phyloP scores from a whole-genome alignment of 2,888 invertebrate genomes.

The Xanthorhoe spadicearia region DNA sequence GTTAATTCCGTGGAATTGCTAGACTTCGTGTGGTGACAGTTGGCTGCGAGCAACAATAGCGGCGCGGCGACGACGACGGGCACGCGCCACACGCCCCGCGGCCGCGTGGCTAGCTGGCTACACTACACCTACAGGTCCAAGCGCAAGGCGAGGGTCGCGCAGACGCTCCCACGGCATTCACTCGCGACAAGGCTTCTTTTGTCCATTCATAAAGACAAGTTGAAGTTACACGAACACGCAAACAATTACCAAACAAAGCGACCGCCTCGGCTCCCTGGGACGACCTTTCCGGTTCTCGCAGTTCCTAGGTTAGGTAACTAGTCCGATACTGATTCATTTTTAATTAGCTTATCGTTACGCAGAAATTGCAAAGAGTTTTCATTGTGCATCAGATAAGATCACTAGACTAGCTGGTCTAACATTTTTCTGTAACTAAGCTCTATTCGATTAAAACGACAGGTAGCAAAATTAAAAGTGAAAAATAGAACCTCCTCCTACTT shows the following conservation, averaged over 20 bases:
- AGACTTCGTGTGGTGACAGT: not conserved
- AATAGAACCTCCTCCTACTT: too few relatives aligned
- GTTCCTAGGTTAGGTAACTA: not conserved
- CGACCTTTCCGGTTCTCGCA: not conserved
- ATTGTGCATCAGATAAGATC: too few relatives aligned
- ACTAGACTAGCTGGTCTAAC: too few relatives aligned
- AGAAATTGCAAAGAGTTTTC: not conserved
- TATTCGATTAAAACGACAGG: too few relatives aligned
- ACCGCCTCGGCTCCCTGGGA: not conserved
- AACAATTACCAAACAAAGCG: slow-evolving; percentile 22
- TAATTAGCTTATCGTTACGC: not conserved
- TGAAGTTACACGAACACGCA: slow-evolving; percentile 24
- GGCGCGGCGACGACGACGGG: slow-evolving; percentile 10
- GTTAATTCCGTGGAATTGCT: not conserved
- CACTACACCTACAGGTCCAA: not conserved
- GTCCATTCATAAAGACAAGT: slow-evolving; percentile 25
- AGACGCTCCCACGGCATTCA: slow-evolving; percentile 25
- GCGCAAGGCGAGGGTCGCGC: not conserved
- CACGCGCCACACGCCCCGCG: not conserved
- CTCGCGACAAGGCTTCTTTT: slow-evolving; percentile 27
- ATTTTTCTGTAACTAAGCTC: too few relatives aligned
- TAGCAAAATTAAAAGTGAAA: too few relatives aligned
- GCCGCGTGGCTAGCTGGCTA: not conserved
- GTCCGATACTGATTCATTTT: not conserved
- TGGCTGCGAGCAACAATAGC: not conserved